Evolutionary conservation across 2,888 invertebrate genomes (phyloP).

Genomic region (Hirtodrosophila confusa): DNA sequence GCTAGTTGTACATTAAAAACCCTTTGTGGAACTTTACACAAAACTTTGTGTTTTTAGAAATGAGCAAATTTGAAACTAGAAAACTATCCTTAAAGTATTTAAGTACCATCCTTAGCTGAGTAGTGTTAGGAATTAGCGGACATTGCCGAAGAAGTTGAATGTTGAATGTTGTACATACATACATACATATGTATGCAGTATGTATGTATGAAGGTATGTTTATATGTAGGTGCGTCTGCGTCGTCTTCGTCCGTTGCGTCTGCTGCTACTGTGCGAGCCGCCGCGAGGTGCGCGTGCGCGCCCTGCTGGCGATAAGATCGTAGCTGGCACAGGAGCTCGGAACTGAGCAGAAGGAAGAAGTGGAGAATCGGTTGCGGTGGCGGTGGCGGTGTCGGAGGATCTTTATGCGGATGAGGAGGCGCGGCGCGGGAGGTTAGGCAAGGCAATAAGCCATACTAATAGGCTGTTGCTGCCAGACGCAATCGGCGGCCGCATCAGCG

Average conservation of each 20-base stretch:
- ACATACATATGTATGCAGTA: not conserved
- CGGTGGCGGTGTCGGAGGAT: not conserved
- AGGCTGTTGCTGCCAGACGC: constrained; percentile 62
- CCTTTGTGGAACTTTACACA: too few relatives aligned
- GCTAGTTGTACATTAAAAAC: too few relatives aligned
- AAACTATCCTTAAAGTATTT: not conserved
- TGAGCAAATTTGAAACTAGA: too few relatives aligned
- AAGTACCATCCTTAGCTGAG: constrained; percentile 1
- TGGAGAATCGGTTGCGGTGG: not conserved
- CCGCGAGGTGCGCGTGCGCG: constrained; percentile 71
- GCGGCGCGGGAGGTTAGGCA: constrained; percentile 43
- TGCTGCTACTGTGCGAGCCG: constrained; percentile 44
- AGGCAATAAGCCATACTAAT: constrained; percentile 77
- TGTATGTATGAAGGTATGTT: constrained; percentile 3
- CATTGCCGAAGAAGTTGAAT: constrained; percentile 8
- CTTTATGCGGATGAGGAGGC: not conserved
- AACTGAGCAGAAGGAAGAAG: not conserved
- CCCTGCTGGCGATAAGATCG: constrained; percentile 66
- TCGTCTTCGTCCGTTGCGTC: constrained; percentile 6
- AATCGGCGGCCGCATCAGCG: constrained; percentile 53
- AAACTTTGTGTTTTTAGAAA: too few relatives aligned
- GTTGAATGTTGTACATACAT: constrained; percentile 6
- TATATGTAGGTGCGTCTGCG: constrained; percentile 41
- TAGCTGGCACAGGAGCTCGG: constrained; percentile 14
- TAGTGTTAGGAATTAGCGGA: constrained; percentile 14